Base-by-base conservation (phyloP, 2,797 vertebrate genomes). In the Scarus forsteni region DNA sequence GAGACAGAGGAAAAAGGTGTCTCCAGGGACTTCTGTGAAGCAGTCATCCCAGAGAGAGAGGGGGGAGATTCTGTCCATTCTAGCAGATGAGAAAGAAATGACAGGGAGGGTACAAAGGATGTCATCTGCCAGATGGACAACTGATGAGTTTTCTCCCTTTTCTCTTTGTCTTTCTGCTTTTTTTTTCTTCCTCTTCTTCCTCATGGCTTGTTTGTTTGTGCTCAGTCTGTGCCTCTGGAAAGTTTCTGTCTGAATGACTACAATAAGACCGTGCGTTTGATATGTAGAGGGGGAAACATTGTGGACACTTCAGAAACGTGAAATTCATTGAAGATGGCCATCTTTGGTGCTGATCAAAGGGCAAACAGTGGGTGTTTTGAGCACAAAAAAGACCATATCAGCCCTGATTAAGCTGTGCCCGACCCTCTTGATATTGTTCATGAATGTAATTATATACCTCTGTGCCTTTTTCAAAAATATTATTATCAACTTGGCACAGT, bases 91-190 rank as follows among this genome's bases (percentile, higher is more conserved):
- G 90, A 93, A 89, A 88, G 88, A 92, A 92, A 94, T 94, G 94
- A 94, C 93, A 93, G 92, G 88, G 88, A 80, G 86, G 91, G 77
- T 94, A 94, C 93, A 95, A 94, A 94, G 93, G 88, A 93, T 94
- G 92, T 92, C 94, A 92, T 94, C 92, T 86, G 78, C 89, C 89
- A 90, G 92, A 93, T 91, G 92, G 93, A 94, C 94, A 94, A 90
- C 90, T 95, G 93, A 94, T 94, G 93, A 92, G 87, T 88, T 92
- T 91, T 88, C 81, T 88, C 80, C 66, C 77, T 87, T 84, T 85
- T 86, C 80, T 81, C 77, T 84, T 89, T 87, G 84, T 89, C 85
- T 86, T 87, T 77, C 85, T 55, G 35, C 80, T 46, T 60, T 61
- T 66, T 51, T 49, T 69, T 51, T 35, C 45, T 69, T 51, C 27